Evolutionary conservation across 2,888 invertebrate species (phyloP).

Genomic region (Agrochola lychnidis): DNA sequence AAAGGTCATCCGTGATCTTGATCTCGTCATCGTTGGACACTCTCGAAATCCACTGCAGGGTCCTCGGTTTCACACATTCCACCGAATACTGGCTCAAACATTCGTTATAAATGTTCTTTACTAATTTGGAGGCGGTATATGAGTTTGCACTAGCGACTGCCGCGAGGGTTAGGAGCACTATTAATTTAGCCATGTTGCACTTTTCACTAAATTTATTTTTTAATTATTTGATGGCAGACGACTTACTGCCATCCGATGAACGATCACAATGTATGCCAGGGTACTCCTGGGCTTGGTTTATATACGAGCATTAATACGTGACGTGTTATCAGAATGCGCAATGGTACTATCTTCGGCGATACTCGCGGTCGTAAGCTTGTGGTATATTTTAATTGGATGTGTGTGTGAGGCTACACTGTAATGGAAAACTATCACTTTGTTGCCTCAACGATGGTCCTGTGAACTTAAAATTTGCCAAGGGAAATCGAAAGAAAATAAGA

Average conservation of each 20-base stretch:
- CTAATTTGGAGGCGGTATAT: slow-evolving; percentile 91
- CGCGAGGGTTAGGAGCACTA: slow-evolving; percentile 84
- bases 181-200: slow-evolving; percentile 86
- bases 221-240: slow-evolving; percentile 82
- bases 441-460: slow-evolving; percentile 61
- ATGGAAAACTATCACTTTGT: slow-evolving; percentile 84
- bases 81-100: slow-evolving; percentile 93
- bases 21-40: slow-evolving; percentile 93
- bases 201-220: slow-evolving; percentile 60
- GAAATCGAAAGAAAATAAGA: slow-evolving; percentile 57
- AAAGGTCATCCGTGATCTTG: slow-evolving; percentile 94
- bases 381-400: slow-evolving; percentile 83
- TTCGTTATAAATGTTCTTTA: slow-evolving; percentile 92
- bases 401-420: slow-evolving; percentile 79
- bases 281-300: slow-evolving; percentile 88
- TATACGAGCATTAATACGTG: slow-evolving; percentile 91
- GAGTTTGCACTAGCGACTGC: slow-evolving; percentile 82
- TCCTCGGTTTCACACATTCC: slow-evolving; percentile 94
- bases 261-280: slow-evolving; percentile 88
- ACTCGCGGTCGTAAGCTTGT: slow-evolving; percentile 74
- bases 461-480: slow-evolving; percentile 57
- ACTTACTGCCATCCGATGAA: slow-evolving; percentile 84
- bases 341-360: slow-evolving; percentile 80
- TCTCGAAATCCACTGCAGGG: slow-evolving; percentile 93
- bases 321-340: slow-evolving; percentile 83